These are phyloP conservation scores for Zoanthus sansibaricus DNA, from an alignment of 92 coral and sea anemone genomes.

Conservation along the genomic window DNA sequence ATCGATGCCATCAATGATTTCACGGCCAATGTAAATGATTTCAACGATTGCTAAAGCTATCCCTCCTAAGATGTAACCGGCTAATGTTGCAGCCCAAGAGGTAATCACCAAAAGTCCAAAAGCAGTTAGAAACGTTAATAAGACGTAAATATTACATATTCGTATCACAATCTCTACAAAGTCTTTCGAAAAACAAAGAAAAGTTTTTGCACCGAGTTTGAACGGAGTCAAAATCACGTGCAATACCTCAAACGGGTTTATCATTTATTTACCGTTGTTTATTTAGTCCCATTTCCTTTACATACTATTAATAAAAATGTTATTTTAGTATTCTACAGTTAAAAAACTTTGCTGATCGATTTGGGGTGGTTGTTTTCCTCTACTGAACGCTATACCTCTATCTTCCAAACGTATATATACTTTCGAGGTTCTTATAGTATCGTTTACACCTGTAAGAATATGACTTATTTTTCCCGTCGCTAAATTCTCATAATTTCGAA, in stretches of 20 bases:
- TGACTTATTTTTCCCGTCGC: neutral
- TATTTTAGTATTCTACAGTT: neutral
- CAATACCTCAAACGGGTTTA: neutral
- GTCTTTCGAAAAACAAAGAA: neutral
- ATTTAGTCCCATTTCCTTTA: neutral
- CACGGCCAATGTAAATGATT: neutral
- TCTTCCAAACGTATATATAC: neutral
- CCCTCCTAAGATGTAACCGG: neutral
- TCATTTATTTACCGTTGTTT: neutral
- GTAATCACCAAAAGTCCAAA: neutral
- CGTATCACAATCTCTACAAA: neutral
- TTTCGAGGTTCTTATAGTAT: neutral
- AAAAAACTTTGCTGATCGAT: neutral
- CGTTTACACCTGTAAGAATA: neutral
- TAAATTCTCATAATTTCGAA: neutral
- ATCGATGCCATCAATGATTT: neutral
- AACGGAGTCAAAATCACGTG: neutral
- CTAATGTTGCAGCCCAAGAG: neutral
- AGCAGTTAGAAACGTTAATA: neutral
- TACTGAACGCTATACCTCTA: neutral
- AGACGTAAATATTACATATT: neutral
- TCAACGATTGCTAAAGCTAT: neutral
- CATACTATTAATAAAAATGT: too few relatives aligned
- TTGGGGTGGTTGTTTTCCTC: neutral
- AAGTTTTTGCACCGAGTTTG: neutral